These are phyloP conservation scores for Idaea straminata DNA, from an alignment of 2,888 invertebrate genomes.

Conservation along the genomic window DNA sequence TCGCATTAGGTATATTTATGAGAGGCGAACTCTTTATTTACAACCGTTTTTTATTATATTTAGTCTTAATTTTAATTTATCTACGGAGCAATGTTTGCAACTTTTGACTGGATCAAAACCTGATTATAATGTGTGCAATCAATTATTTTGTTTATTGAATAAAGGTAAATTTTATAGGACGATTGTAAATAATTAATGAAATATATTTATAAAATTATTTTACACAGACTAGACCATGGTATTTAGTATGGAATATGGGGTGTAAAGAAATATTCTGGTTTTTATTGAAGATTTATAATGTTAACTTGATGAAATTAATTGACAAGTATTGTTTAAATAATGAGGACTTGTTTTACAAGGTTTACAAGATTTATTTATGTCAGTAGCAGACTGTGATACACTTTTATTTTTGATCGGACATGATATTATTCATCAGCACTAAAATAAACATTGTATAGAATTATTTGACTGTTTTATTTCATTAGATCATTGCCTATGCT, in stretches of 20 bases:
- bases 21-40: slow-evolving; percentile 54
- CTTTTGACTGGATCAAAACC: slow-evolving; percentile 77
- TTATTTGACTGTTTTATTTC: slow-evolving; percentile 29
- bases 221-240: slow-evolving; percentile 52
- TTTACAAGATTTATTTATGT: slow-evolving; percentile 16
- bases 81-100: slow-evolving; percentile 24
- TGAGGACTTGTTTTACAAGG: slow-evolving; percentile 17
- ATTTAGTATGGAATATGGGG: slow-evolving; percentile 31
- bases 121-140: slow-evolving; percentile 72
- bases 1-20: slow-evolving; percentile 62
- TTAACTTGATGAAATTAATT: slow-evolving; percentile 16
- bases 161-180: slow-evolving; percentile 43
- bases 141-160: slow-evolving; percentile 47
- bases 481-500: background rate
- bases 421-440: slow-evolving; percentile 60
- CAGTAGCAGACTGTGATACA: slow-evolving; percentile 58
- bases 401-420: slow-evolving; percentile 47
- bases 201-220: slow-evolving; percentile 56
- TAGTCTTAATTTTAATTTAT: slow-evolving; percentile 41
- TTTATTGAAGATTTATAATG: slow-evolving; percentile 25
- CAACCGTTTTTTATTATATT: slow-evolving; percentile 45
- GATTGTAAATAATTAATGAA: slow-evolving; percentile 53
- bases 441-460: slow-evolving; percentile 57
- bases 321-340: slow-evolving; percentile 14
- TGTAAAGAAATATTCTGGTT: slow-evolving; percentile 37